phyloP scores from a whole-genome alignment of 2,888 invertebrate species.

The Metellina segmentata region DNA sequence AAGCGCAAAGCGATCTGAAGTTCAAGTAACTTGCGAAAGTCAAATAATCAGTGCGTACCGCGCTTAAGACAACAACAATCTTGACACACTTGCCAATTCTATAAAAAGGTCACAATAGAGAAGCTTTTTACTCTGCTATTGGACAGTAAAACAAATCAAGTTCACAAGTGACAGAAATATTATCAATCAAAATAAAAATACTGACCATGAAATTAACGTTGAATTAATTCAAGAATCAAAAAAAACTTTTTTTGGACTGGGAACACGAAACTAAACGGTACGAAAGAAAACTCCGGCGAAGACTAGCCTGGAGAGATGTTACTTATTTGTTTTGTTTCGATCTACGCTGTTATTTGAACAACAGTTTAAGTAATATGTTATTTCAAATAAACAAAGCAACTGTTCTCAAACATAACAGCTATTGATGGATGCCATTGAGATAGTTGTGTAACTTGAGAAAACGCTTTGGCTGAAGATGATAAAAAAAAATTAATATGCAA shows the following conservation, averaged over 20 bases:
- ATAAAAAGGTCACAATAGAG: conserved; percentile 74
- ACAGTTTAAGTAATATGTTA: background rate
- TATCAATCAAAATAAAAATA: conserved; percentile 8
- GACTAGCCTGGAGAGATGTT: background rate
- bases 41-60: conserved; percentile 62
- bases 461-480: no score
- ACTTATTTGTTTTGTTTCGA: background rate
- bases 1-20: background rate
- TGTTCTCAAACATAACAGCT: background rate
- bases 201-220: background rate
- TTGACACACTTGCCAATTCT: conserved; percentile 74
- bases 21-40: conserved; percentile 41
- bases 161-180: conserved; percentile 20
- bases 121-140: conserved; percentile 15
- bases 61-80: conserved; percentile 59
- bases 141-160: conserved; percentile 46
- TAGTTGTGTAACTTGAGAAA: no score
- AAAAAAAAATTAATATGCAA: no score
- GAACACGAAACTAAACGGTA: background rate
- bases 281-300: background rate
- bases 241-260: background rate
- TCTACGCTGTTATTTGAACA: background rate
- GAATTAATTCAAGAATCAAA: background rate
- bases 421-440: background rate
- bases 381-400: background rate